These are phyloP conservation scores for Caiman crocodilus DNA, from an alignment of 2,797 vertebrate species.

Conservation along the genomic window DNA sequence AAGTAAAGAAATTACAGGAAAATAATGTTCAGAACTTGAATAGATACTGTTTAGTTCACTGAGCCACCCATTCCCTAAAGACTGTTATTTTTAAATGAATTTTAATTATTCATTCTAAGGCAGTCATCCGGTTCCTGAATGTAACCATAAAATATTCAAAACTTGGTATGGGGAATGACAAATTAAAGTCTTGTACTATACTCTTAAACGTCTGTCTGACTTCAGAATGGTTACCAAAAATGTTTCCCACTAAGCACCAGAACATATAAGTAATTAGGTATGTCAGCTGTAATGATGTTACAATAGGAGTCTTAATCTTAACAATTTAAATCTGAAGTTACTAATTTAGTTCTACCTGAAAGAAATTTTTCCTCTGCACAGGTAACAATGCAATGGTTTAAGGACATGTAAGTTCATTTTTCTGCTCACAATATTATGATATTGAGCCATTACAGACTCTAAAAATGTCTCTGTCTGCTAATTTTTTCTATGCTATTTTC, in stretches of 20 bases:
- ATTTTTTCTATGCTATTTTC: not conserved
- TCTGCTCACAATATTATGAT: not conserved
- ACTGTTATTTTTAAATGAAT: constrained; percentile 60
- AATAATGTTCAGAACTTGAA: constrained; percentile 28
- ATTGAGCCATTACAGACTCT: not conserved
- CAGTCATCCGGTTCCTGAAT: constrained; percentile 42
- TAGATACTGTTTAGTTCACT: constrained; percentile 36
- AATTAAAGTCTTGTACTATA: constrained; percentile 41
- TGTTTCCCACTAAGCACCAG: not conserved
- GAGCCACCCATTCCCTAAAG: constrained; percentile 52
- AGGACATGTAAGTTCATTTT: not conserved
- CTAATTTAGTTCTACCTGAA: constrained; percentile 20
- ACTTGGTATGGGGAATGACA: constrained; percentile 57
- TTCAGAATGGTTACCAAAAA: constrained; percentile 19
- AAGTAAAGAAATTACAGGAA: constrained; percentile 35
- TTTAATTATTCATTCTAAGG: constrained; percentile 73
- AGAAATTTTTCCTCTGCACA: not conserved
- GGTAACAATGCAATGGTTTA: not conserved
- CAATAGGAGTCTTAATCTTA: not conserved
- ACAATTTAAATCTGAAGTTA: not conserved
- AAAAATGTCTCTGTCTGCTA: not conserved
- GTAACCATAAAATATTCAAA: constrained; percentile 61
- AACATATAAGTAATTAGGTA: not conserved
- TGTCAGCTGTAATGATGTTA: not conserved
- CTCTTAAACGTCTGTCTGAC: constrained; percentile 33